A percentile compares a stretch with the other conserved stretches of the same genome.
Evolutionary conservation across 2,888 invertebrate genomes (phyloP).

Genomic region (Pyrrhosoma nymphula): DNA sequence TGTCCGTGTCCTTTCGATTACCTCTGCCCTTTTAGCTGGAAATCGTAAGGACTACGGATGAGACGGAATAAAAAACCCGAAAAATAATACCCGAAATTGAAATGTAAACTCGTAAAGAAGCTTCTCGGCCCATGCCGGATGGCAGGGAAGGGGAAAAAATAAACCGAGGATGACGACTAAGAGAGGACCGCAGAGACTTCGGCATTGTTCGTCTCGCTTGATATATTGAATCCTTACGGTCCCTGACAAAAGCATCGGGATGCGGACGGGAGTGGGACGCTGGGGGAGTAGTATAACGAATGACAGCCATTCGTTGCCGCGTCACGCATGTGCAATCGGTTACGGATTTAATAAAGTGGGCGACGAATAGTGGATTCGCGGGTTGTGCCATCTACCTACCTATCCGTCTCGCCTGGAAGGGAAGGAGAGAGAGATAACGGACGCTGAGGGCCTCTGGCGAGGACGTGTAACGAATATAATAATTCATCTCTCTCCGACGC

Average conservation of each 20-base stretch:
- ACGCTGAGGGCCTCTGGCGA: slow-evolving; percentile 38
- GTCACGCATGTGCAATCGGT: slow-evolving; percentile 55
- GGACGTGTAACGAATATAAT: slow-evolving; percentile 45
- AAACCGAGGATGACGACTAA: neutral
- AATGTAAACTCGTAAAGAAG: slow-evolving; percentile 42
- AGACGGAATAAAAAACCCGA: neutral
- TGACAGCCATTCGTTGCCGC: slow-evolving; percentile 62
- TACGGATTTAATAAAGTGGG: slow-evolving; percentile 55
- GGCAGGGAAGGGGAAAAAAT: neutral
- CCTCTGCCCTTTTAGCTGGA: neutral
- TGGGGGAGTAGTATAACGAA: slow-evolving; percentile 24
- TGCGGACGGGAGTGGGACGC: neutral
- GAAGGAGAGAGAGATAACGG: neutral
- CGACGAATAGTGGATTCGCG: slow-evolving; percentile 50
- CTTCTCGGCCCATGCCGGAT: neutral
- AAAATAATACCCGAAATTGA: slow-evolving; percentile 41
- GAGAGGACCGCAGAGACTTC: neutral
- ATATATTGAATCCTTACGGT: slow-evolving; percentile 60
- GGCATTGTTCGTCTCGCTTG: slow-evolving; percentile 45
- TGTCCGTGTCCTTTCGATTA: slow-evolving; percentile 15
- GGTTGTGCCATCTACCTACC: neutral
- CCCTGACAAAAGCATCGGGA: slow-evolving; percentile 57
- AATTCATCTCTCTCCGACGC: neutral
- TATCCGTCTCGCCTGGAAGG: neutral
- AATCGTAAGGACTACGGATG: neutral